A percentile compares a stretch with the other conserved stretches of the same genome.
These are phyloP conservation scores for Chelonus insularis DNA, from an alignment of 1,140 invertebrate genomes.

Conservation along the genomic window DNA sequence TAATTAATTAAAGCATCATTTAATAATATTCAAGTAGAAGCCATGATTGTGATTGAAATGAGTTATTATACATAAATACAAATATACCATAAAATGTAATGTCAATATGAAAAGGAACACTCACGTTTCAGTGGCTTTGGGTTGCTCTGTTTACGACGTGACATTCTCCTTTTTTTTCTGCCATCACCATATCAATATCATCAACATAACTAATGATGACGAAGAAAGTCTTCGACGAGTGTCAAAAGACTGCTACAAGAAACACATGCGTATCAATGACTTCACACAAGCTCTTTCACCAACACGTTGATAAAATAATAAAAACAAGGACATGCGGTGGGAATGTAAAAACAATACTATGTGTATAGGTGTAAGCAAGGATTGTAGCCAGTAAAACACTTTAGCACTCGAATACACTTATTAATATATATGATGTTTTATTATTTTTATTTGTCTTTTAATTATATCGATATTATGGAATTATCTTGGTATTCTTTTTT, in stretches of 20 bases:
- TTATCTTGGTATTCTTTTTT: too few species aligned
- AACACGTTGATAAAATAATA: background rate
- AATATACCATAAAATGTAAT: too few species aligned
- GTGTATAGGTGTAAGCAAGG: background rate
- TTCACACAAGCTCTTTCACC: background rate
- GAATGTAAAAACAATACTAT: background rate
- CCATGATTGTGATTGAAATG: too few species aligned
- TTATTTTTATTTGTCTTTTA: background rate
- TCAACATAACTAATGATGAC: slow-evolving; percentile 40
- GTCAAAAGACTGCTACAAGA: slow-evolving; percentile 1
- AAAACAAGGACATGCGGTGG: slow-evolving; percentile 2
- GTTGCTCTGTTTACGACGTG: slow-evolving; percentile 69
- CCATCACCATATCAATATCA: slow-evolving; percentile 55
- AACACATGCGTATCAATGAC: slow-evolving; percentile 3
- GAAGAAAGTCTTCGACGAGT: slow-evolving; percentile 18
- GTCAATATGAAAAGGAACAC: too few species aligned
- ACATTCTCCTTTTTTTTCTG: slow-evolving; percentile 62
- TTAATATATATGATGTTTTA: background rate
- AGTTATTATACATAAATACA: too few species aligned
- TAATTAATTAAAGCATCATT: too few species aligned
- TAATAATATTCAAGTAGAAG: too few species aligned
- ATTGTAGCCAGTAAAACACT: background rate
- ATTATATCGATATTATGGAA: too few species aligned
- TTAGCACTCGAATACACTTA: background rate
- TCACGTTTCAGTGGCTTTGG: slow-evolving; percentile 70